Evolutionary conservation across 2,113 vertebrate species (phyloP).

Genomic region (Syngnathus floridae): DNA sequence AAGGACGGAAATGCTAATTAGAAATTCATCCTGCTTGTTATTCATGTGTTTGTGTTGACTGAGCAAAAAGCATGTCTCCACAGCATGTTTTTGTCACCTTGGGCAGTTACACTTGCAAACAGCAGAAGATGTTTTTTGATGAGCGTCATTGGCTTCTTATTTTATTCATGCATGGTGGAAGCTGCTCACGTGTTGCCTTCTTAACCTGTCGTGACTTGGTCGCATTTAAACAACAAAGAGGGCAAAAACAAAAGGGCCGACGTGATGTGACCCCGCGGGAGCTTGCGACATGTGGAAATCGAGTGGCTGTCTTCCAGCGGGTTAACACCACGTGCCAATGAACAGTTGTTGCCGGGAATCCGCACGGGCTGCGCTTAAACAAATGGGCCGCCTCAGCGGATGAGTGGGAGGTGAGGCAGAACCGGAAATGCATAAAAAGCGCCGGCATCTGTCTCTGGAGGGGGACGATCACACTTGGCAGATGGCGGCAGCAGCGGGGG

Average conservation of each 20-base stretch:
- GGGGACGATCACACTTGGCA: constrained; percentile 21
- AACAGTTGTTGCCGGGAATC: constrained; percentile 1
- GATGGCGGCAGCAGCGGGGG: constrained; percentile 43
- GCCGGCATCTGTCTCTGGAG: constrained; percentile 16
- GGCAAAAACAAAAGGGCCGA: background rate
- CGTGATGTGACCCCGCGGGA: background rate
- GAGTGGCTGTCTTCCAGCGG: constrained; percentile 7
- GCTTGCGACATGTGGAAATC: constrained; percentile 15
- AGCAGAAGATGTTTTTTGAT: constrained; percentile 1
- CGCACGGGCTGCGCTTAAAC: constrained; percentile 17
- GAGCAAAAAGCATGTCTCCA: background rate
- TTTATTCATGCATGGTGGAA: background rate
- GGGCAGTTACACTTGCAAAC: background rate
- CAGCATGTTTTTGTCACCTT: background rate
- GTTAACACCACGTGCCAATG: constrained; percentile 29
- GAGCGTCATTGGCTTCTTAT: background rate
- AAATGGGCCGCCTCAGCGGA: constrained; percentile 34
- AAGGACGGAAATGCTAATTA: background rate
- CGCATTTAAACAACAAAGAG: background rate
- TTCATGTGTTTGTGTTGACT: background rate
- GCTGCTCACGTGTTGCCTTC: background rate
- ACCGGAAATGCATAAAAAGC: constrained; percentile 37
- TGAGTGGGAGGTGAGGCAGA: constrained; percentile 23
- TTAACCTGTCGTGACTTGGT: background rate
- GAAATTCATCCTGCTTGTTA: background rate